Evolutionary conservation across 35 echinoderm and acorn worm species (phyloP), one percentile per base, ranked within the genome.

Genomic region (Ptychodera flava): DNA sequence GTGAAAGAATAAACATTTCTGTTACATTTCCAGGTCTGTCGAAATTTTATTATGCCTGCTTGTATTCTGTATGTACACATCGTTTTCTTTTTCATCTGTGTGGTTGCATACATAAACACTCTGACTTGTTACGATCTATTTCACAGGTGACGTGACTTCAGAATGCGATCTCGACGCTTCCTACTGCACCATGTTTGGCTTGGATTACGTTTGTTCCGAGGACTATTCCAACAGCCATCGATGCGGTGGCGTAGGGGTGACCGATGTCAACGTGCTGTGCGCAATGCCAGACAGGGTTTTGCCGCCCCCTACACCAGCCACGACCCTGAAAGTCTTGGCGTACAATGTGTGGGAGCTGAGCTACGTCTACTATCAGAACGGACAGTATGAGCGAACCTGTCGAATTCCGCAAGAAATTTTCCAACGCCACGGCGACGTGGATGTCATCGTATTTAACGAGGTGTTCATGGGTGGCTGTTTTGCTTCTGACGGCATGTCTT

Each of bases 371-470:
- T 76, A 35, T 15, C 88, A 93, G 38, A 80, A 32, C 0, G 91
- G 91, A 1, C 91, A 93, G 79, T 34, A 78, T 29, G 91, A 93
- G 37, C 82, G 91, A 53, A 93, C 91, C 16, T 93, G 91, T 83
- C 83, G 91, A 0, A 83, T 89, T 29, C 30, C 86, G 14, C 87
- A 77, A 14, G 76, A 85, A 29, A 37, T 93, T 27, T 35, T 89
- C 0, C 30, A 86, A 36, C 52, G 83, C 76, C 83, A 89, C 29
- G 87, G 81, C 16, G 85, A 87, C 30, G 6, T 93, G 0, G 91
- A 93, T 78, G 91, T 89, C 16, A 93, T 93, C 75, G 91, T 93
- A 29, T 93, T 93, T 53, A 89, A 93, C 30, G 91, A 93, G 38
- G 38, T 89, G 14, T 84, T 87, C 79, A 85, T 89, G 83, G 91